Percentiles rank a stretch among this genome's conserved stretches.
These are phyloP conservation scores for Caenorhabditis angaria DNA, from an alignment of 2,888 invertebrate species.

Conservation along the genomic window DNA sequence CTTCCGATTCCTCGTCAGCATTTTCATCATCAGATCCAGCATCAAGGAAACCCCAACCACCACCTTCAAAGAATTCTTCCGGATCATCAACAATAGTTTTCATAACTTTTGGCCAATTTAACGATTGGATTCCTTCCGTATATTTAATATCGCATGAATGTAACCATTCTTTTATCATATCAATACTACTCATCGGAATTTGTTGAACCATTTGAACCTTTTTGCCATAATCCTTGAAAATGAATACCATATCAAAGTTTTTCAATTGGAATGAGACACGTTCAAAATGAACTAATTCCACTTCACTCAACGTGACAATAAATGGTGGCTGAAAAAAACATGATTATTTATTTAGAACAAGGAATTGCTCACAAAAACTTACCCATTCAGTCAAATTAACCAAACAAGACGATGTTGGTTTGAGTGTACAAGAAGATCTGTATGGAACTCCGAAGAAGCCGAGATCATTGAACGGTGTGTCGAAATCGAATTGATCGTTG, in stretches of 20 bases:
- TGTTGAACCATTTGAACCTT: constrained; percentile 97
- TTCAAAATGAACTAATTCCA: constrained; percentile 97
- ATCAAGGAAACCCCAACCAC: constrained; percentile 98
- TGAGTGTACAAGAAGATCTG: constrained; percentile 79
- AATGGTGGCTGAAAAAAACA: constrained; percentile 83
- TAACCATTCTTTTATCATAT: constrained; percentile 84
- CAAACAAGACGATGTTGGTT: constrained; percentile 96
- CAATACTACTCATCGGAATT: constrained; percentile 98
- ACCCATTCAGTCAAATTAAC: constrained; percentile 95
- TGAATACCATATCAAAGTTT: constrained; percentile 99
- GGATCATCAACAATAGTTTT: constrained; percentile 97
- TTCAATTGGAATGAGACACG: constrained; percentile 97
- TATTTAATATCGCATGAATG: constrained; percentile 92
- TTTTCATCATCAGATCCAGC: constrained; percentile 54
- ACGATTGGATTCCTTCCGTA: constrained; percentile 95
- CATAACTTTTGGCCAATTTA: constrained; percentile 99
- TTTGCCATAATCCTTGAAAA: constrained; percentile 94
- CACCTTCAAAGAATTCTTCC: constrained; percentile 97
- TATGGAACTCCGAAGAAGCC: constrained; percentile 97
- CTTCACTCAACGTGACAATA: constrained; percentile 89
- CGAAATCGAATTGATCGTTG: constrained; percentile 96
- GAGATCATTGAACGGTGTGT: constrained; percentile 95
- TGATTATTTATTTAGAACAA: not conserved
- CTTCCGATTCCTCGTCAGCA: constrained; percentile 75
- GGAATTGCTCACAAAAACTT: constrained; percentile 1